Evolutionary conservation across 2,888 invertebrate species (phyloP).

Genomic region (Carpatolechia fugitivella): DNA sequence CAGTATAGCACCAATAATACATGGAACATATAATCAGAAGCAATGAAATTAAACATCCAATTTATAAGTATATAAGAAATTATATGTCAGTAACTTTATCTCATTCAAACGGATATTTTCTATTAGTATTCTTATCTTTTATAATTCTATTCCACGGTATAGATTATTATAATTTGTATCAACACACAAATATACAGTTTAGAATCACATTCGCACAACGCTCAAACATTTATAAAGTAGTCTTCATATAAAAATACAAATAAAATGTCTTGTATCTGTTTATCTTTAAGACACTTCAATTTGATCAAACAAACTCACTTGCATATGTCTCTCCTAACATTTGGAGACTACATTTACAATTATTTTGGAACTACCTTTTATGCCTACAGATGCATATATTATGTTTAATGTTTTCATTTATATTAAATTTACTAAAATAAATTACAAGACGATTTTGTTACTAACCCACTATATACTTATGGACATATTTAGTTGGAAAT

Average conservation of each 20-base stretch:
- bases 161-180: constrained; percentile 12
- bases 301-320: constrained; percentile 10
- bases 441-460: too few species aligned
- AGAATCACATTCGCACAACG: constrained; percentile 25
- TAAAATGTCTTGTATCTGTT: constrained; percentile 39
- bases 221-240: constrained; percentile 36
- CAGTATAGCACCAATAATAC: constrained; percentile 16
- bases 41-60: neutral
- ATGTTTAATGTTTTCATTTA: neutral
- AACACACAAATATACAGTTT: constrained; percentile 16
- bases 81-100: too few species aligned
- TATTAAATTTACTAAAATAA: neutral
- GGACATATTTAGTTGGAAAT: too few species aligned
- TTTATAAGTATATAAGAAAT: too few species aligned
- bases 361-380: neutral
- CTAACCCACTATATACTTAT: too few species aligned
- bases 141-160: neutral
- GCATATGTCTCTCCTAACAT: neutral
- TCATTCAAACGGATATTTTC: neutral
- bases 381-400: neutral
- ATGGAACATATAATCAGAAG: neutral
- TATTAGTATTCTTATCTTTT: neutral
- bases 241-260: constrained; percentile 63
- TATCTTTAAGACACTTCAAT: constrained; percentile 58
- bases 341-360: neutral